Percentiles rank a stretch among this genome's conserved stretches.
These are phyloP conservation scores for Oryzias curvinotus DNA, from an alignment of 2,113 vertebrate genomes.

Conservation along the genomic window DNA sequence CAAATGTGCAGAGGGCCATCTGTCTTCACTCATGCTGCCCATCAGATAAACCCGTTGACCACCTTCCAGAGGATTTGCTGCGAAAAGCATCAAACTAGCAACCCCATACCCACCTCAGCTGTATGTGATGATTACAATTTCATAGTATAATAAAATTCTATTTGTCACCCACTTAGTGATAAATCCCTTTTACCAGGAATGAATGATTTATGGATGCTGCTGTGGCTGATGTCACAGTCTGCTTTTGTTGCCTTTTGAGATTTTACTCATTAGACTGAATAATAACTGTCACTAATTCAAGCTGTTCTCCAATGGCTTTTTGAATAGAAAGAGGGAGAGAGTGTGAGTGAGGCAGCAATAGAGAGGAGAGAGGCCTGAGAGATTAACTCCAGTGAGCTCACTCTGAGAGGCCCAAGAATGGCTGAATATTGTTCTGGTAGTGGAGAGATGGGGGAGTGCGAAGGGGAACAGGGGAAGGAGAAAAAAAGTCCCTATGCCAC, in stretches of 20 bases:
- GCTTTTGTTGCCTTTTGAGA: constrained; percentile 74
- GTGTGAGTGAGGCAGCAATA: constrained; percentile 60
- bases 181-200: constrained; percentile 40
- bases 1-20: constrained; percentile 64
- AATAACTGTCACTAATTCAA: constrained; percentile 81
- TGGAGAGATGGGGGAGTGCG: constrained; percentile 55
- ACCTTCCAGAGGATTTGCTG: constrained; percentile 58
- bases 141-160: constrained; percentile 31
- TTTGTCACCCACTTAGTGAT: constrained; percentile 46
- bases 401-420: constrained; percentile 79
- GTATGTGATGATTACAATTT: constrained; percentile 14
- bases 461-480: constrained; percentile 17
- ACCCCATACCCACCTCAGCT: not conserved
- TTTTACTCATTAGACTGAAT: constrained; percentile 81
- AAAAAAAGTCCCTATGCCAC: constrained; percentile 69
- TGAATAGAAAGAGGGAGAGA: constrained; percentile 74
- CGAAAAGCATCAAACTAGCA: constrained; percentile 15
- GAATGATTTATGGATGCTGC: constrained; percentile 71
- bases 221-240: constrained; percentile 66
- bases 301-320: constrained; percentile 77
- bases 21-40: constrained; percentile 66
- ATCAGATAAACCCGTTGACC: constrained; percentile 60
- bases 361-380: constrained; percentile 74
- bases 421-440: constrained; percentile 80
- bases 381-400: constrained; percentile 79